Evolutionary conservation across 2,888 invertebrate species (phyloP), one percentile per base, ranked within the genome.

Genomic region (Mesodorylaimus sp.): DNA sequence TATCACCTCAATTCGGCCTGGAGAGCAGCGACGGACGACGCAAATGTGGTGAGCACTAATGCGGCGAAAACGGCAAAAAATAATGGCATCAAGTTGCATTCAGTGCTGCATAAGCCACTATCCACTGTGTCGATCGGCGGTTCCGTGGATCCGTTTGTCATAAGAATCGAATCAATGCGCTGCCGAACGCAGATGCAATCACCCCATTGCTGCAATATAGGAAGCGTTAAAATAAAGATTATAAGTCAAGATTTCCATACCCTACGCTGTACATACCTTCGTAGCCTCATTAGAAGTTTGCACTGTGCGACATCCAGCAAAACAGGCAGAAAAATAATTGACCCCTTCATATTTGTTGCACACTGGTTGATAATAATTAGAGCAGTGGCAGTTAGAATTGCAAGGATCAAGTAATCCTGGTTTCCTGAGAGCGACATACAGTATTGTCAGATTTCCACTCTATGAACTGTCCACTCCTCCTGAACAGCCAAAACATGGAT

Each of bases 271-370:
- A 13, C n/a, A n/a, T 41, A 7, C 42, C 10, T 7, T 7, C 10
- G 10, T 16, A 32, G 16, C 10, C 10, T 32, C 16, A 32, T 32
- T 32, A 13, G 32, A 32, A 10, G 10, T 16, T 32, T 16, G 16
- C 32, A 10, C 32, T 32, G 10, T 7, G 32, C 10, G 57, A 49
- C 63, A 63, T 13, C 63, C 63, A 2, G 63, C 63, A 47, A 53
- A 54, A 51, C 63, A 63, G 10, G 61, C 58, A 16, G 61, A 63
- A 53, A 58, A 62, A 52, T 58, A 62, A 50, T 58, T 60, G 37
- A 56, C 54, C 16, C 56, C 56, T 3, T 52, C 54, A 19, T 50
- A 48, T 23, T 41, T 46, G 38, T 59, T 55, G 47, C 62, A 62
- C 13, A 62, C 60, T 23, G 63, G 63, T 52, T 41, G 55, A 54